These are phyloP conservation scores for Sebastes matsubarae DNA, from an alignment of 2,797 vertebrate species.

Conservation along the genomic window DNA sequence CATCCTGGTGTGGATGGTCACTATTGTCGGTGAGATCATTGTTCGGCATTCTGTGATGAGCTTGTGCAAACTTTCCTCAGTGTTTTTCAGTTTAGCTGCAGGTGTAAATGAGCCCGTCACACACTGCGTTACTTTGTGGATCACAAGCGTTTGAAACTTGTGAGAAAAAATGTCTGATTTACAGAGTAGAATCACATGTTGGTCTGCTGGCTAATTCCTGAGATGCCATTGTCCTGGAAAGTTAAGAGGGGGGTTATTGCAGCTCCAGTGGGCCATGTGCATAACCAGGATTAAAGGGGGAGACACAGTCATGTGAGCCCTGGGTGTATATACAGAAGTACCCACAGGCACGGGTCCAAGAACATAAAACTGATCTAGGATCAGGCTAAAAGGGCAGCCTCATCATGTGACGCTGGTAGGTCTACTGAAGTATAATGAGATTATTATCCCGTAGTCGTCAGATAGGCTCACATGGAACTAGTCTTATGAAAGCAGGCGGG, in stretches of 20 bases:
- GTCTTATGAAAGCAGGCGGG: slow-evolving; percentile 32
- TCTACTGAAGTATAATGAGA: slow-evolving; percentile 74
- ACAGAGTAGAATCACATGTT: slow-evolving; percentile 80
- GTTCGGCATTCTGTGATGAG: not conserved
- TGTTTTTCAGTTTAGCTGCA: not conserved
- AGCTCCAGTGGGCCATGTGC: slow-evolving; percentile 51
- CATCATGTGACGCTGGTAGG: slow-evolving; percentile 70
- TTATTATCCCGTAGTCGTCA: slow-evolving; percentile 74
- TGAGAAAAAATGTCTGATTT: slow-evolving; percentile 62
- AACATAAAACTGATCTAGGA: slow-evolving; percentile 23
- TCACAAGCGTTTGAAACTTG: slow-evolving; percentile 64
- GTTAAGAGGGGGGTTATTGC: slow-evolving; percentile 55
- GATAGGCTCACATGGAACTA: slow-evolving; percentile 54
- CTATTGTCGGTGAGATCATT: slow-evolving; percentile 86
- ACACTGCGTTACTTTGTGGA: not conserved
- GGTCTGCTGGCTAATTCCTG: slow-evolving; percentile 79
- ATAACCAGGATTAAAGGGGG: slow-evolving; percentile 58
- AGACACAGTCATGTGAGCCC: slow-evolving; percentile 71
- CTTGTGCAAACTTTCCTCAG: not conserved
- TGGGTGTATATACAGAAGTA: slow-evolving; percentile 7
- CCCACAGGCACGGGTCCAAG: slow-evolving; percentile 19
- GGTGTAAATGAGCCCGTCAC: not conserved
- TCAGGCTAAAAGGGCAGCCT: slow-evolving; percentile 14
- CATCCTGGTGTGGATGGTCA: slow-evolving; percentile 97
- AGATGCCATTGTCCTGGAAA: slow-evolving; percentile 74